Conservation (phyloP, 2,113 vertebrate species). For the Cyphomyrus plagiostoma region DNA sequence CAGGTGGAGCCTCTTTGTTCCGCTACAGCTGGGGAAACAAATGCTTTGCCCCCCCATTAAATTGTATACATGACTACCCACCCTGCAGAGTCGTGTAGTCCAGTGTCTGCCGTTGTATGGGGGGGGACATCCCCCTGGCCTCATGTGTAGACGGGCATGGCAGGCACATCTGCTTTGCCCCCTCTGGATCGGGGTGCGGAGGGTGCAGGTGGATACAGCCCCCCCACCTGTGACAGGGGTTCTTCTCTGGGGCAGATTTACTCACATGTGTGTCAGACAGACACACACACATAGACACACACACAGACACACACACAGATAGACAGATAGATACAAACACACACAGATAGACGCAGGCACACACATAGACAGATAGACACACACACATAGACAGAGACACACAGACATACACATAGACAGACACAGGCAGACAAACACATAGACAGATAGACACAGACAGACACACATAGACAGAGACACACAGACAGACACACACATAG, state of each 20-base stretch:
- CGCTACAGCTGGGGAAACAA: neutral
- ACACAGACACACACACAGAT: too few relatives aligned
- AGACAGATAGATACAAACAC: neutral
- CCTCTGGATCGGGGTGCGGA: neutral
- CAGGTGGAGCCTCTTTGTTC: neutral
- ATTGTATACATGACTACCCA: neutral
- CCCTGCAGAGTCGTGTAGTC: neutral
- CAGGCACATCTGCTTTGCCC: neutral
- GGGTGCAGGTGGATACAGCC: neutral
- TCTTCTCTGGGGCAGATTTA: neutral
- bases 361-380: fast-evolving
- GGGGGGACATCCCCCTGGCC: neutral
- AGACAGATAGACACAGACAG: too few relatives aligned
- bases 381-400: too few relatives aligned
- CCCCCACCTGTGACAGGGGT: neutral
- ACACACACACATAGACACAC: neutral
- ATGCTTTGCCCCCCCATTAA: neutral
- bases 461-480: too few relatives aligned
- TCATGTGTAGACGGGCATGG: neutral
- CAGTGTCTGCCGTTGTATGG: neutral
- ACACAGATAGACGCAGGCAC: too few relatives aligned
- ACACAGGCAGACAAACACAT: too few relatives aligned
- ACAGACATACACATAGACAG: too few relatives aligned
- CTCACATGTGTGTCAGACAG: neutral
- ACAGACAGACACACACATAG: too few relatives aligned